Base-by-base conservation (phyloP, 2,797 vertebrate species). In the Bufotes viridis region DNA sequence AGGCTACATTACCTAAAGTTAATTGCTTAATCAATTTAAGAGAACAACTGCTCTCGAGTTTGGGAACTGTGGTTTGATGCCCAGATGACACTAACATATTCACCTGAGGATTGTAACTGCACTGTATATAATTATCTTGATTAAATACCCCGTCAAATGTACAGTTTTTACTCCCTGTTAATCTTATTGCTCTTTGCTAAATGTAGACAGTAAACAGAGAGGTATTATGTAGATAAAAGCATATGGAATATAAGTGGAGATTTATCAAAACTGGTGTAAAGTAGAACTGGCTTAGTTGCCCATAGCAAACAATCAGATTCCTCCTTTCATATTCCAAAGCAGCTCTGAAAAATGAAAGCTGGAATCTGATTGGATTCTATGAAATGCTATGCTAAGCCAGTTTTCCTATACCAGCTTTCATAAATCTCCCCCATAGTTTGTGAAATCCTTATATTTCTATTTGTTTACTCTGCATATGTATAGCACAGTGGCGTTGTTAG, bases 1-100 rank as follows among this genome's bases (percentile, higher is more conserved):
- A 94, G 93, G 93, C 90, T 94, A 93, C 91, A 92, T 95, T 94
- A 94, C 94, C 95, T 95, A 95, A 92, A 93, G 92, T 92, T 95
- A 94, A 94, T 95, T 94, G 93, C 92, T 94, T 94, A 93, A 96
- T 96, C 93, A 90, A 95, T 95, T 94, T 94, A 93, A 87, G 90
- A 83, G 93, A 95, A 93, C 92, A 94, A 92, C 91, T 94, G 93
- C 94, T 94, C 90, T 80, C 67, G 86, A 92, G 87, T 85, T 93
- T 91, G 87, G 87, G 81, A 91, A 90, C 87, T 89, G 84, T 82
- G 81, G 90, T 92, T 90, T 88, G 91, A 93, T 90, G 82, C 87
- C 67, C 88, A 93, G 49, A 61, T 84, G 87, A 80, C 87, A 88
- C 53, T 51, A 79, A 79, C 53, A 60, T 80, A 88, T 84, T 80